Evolutionary conservation across 2,888 invertebrate genomes (phyloP).

Genomic region (Theodoxus fluviatilis): DNA sequence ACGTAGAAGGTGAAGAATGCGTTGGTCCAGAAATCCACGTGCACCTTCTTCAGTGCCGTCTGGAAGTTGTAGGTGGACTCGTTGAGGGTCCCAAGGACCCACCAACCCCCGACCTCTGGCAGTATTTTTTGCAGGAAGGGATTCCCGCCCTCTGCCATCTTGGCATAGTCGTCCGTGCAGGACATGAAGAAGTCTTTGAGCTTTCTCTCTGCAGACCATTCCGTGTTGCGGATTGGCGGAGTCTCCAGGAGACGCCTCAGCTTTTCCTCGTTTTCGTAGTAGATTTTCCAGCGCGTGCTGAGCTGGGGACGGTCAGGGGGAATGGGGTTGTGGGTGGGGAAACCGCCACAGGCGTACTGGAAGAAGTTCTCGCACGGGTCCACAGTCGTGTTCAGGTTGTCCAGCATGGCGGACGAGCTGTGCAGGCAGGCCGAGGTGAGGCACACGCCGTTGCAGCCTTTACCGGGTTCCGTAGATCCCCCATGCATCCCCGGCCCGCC

Average conservation of each 20-base stretch:
- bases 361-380: constrained; percentile 68
- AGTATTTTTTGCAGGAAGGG: constrained; percentile 45
- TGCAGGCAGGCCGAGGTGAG: constrained; percentile 44
- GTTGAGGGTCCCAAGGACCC: constrained; percentile 41
- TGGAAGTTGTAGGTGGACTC: constrained; percentile 37
- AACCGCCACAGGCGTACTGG: constrained; percentile 67
- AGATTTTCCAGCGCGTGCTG: constrained; percentile 42
- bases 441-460: constrained; percentile 51
- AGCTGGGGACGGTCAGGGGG: constrained; percentile 38
- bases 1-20: constrained; percentile 48
- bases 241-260: constrained; percentile 40
- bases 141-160: constrained; percentile 41
- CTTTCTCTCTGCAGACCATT: constrained; percentile 67
- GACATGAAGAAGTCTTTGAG: constrained; percentile 71
- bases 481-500: constrained; percentile 25
- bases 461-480: neutral
- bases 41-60: constrained; percentile 40
- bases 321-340: constrained; percentile 61
- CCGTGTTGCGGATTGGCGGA: constrained; percentile 34
- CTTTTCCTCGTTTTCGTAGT: constrained; percentile 46
- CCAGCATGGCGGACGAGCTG: constrained; percentile 42
- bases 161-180: constrained; percentile 65
- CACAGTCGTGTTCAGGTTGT: constrained; percentile 45
- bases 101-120: constrained; percentile 48
- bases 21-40: constrained; percentile 52